Base-by-base conservation (phyloP, 2,888 invertebrate genomes). In the Leistus spinibarbis region DNA sequence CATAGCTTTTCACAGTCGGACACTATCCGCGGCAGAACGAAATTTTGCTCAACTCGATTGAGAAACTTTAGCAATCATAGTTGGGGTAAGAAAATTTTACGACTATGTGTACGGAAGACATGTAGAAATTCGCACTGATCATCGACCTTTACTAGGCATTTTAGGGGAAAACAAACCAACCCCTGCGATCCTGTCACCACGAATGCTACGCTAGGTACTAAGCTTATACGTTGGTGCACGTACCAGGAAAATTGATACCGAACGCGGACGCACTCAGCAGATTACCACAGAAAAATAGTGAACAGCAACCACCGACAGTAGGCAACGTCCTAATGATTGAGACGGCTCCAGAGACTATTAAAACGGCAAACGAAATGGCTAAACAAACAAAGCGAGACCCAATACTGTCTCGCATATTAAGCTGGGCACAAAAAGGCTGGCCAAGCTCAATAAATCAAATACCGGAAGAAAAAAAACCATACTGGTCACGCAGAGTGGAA, bases 61-160 rank as follows among this genome's bases (percentile, higher is more conserved):
- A 22, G 64, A 64, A 23, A 23, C 64, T 9, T 13, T 64, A 19
- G 64, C 20, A 1, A 5, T 64, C 16, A 23, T 22, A 22, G 23
- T 22, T 20, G 64, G 20, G 20, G 64, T 23, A n/a, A 23, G 7
- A 64, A 64, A 22, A 19, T 64, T 22, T 22, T 13, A 19, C 27
- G 16, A 64, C 16, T 64, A 64, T 64, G 23, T 64, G 16, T 64
- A 24, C 19, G 62, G 62, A 20, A 5, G 20, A 3, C 3, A 5
- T 3, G 7, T 62, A 1, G 16, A n/a, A 68, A 57, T 78, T 1
- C 16, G 56, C 13, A 76, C 70, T 10, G 77, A 78, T 63, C 78
- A 78, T 57, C 68, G 78, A 60, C 74, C 71, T 7, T 24, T 78
- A 10, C 17, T 78, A 17, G 69, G 71, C 27, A 78, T 23, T 68